Base-by-base conservation (phyloP, 1,140 invertebrate species). In the Colletes latitarsis region DNA sequence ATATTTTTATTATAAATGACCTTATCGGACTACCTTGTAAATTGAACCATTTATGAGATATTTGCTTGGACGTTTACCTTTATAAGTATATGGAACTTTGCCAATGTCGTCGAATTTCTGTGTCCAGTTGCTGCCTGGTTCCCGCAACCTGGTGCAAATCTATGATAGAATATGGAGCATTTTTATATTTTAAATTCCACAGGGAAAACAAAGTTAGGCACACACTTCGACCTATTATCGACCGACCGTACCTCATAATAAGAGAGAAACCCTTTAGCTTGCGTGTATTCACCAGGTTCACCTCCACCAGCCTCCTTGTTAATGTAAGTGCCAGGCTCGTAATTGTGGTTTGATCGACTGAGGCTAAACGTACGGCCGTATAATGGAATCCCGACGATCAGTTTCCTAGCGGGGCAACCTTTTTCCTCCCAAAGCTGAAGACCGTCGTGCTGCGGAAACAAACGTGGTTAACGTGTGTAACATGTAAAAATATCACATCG, bases 291-390 rank as follows among this genome's bases (percentile, higher is more conserved):
- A 1, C 97, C 98, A 0, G 97, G 96, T 6, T 94, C 94, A 0
- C 98, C 98, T 53, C 97, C 97, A 1, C 96, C 97, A 30, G 96
- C 97, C 91, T 97, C 96, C 91, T 98, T 98, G 88, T 97, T 97
- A 82, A 98, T 97, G 86, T 96, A 97, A 14, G 97, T 97, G 58
- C 97, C 97, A 49, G 97, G 94, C 58, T 96, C 95, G 88, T 97
- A 97, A 92, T 97, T 96, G 75, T 94, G 97, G 88, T 97, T 97
- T n/a, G 96, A 95, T 58, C 94, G 94, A 70, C 95, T 96, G 17
- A 98, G 92, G 1, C 96, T 98, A 88, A 96, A 98, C 4, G 96
- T 96, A 67, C 97, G 95, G 0, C 97, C 97, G 87, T 98, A 98
- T 90, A 97, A 97, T 1, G 97, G 97, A 53, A 98, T 94, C 14